A percentile compares a stretch with the other conserved stretches of the same genome.
Evolutionary conservation across 2,797 vertebrate species (phyloP).

Genomic region (Oceanodroma leucorhoa): DNA sequence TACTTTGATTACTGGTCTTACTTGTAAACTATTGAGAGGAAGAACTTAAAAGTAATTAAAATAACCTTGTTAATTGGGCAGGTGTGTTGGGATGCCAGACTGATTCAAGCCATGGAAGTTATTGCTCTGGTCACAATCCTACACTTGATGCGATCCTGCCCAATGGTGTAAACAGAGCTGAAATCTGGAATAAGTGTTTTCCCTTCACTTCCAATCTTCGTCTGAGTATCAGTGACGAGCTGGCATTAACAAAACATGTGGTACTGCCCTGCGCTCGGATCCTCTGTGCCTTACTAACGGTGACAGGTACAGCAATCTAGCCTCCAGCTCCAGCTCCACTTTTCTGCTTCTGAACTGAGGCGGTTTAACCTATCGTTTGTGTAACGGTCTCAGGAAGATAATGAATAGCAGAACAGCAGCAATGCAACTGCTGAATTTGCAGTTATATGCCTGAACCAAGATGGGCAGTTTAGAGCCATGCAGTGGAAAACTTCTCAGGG

Average conservation of each 20-base stretch:
- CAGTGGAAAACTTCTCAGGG: background rate
- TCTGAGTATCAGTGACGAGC: background rate
- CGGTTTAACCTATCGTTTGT: accelerated
- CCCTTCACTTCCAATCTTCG: background rate
- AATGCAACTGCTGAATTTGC: background rate
- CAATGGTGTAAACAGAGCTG: background rate
- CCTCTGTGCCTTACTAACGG: background rate
- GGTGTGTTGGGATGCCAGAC: background rate
- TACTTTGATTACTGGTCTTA: background rate
- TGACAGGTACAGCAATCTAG: background rate
- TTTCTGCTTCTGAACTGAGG: background rate
- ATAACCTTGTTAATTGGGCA: background rate
- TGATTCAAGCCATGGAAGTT: background rate
- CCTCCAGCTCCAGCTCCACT: background rate
- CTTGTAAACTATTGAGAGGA: background rate
- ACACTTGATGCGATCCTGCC: background rate
- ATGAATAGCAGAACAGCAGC: background rate
- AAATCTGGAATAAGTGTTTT: background rate
- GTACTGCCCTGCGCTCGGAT: background rate
- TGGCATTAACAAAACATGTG: background rate
- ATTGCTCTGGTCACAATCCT: background rate
- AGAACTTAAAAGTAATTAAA: background rate
- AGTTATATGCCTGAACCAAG: background rate
- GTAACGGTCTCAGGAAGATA: background rate
- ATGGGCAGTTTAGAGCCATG: background rate